phyloP scores from a whole-genome alignment of 1,140 invertebrate species.

The Tetraneura akinire region DNA sequence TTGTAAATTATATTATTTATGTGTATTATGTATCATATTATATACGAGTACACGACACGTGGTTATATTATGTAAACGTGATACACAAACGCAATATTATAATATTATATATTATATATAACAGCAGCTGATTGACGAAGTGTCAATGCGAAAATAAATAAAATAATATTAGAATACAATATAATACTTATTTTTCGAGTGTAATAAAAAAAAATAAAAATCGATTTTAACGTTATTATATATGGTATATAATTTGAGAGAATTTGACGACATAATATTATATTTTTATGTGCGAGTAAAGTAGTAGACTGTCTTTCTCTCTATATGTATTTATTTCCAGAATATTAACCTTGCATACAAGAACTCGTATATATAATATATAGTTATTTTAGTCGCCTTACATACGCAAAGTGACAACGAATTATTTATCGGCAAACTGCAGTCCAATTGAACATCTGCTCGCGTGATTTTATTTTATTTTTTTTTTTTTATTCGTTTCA shows the following conservation, averaged over 20 bases:
- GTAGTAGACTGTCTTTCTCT: neutral
- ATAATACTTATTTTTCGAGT: too few relatives aligned
- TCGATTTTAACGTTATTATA: neutral
- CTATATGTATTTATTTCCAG: neutral
- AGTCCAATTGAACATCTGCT: conserved; percentile 18
- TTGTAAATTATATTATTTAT: too few relatives aligned
- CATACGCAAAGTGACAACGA: conserved; percentile 35
- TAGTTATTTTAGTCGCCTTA: conserved; percentile 8
- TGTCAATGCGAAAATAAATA: too few relatives aligned
- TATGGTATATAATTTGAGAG: neutral
- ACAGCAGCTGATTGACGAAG: too few relatives aligned
- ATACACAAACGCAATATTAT: too few relatives aligned
- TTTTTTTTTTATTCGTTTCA: conserved; percentile 34
- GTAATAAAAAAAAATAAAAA: too few relatives aligned
- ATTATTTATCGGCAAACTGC: conserved; percentile 38
- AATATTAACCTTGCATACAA: conserved; percentile 36
- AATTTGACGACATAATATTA: neutral
- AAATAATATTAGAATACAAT: too few relatives aligned
- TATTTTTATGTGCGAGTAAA: conserved; percentile 18
- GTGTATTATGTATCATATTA: too few relatives aligned
- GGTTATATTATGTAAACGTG: too few relatives aligned
- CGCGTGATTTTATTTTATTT: neutral
- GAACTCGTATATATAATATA: too few relatives aligned
- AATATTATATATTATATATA: too few relatives aligned
- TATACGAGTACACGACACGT: too few relatives aligned